Base-by-base conservation (phyloP, 30 jellyfish, hydroid and myxozoan genomes). In the Aurelia coerulea region DNA sequence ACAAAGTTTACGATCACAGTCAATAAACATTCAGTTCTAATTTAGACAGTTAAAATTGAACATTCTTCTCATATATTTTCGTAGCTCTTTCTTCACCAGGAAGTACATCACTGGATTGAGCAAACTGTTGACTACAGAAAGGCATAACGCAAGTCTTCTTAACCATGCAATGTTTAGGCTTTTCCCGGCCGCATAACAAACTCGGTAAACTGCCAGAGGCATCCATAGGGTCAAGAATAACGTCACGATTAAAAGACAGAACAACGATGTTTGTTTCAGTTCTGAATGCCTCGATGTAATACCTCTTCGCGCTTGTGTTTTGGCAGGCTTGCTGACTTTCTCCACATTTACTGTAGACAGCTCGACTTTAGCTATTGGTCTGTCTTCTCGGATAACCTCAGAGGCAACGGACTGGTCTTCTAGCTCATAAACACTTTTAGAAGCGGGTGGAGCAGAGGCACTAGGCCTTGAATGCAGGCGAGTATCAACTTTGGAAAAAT, bases 101-200 rank as follows among this genome's bases (percentile, higher is more conserved):
- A 84, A 84, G 37, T 84, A 84, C 19, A 84, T 46, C 6, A 84
- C 72, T 0, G 93, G 93, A 73, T 84, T 84, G 0, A 84, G 65
- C 68, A 84, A 62, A 54, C 93, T 84, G 88, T 84, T 84, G 3
- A 66, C 70, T 5, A 84, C 46, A 32, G 88, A 56, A 3, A 84
- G 76, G 74, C 93, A 84, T 34, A 84, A 56, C 9, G 93, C 87
- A 73, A 74, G 68, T 51, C 93, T 73, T 16, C 93, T 37, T 14
- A 84, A 75, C 93, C 93, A 84, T 16, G 83, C 75, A 15, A 84
- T 84, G 23, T 52, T 74, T 46, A 84, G 12, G 12, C 76, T 53
- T 17, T 59, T 18, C 23, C 87, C 88, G 17, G 68, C 66, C n/a
- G 76, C 93, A 46, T 59, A 84, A 35, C 67, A 42, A n/a, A 65